Percentiles rank a stretch among this genome's conserved stretches.
phyloP scores from a whole-genome alignment of 2,113 vertebrate genomes.

The Lepisosteus osseus region DNA sequence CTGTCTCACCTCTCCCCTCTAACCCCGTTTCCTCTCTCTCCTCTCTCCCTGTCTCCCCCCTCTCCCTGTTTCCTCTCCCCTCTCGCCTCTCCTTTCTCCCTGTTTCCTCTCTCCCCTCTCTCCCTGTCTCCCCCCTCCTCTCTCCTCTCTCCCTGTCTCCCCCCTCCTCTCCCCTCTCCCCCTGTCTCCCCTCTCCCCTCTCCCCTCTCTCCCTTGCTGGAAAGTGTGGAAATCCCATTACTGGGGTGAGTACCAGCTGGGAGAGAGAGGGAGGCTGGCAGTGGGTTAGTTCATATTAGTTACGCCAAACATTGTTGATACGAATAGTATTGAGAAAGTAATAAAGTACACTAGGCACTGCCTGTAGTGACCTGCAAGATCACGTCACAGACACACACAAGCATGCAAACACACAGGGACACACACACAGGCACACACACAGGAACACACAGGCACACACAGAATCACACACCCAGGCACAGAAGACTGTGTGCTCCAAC shows the following conservation, averaged over 20 bases:
- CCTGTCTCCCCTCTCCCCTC: background rate
- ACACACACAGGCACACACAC: background rate
- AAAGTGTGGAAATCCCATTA: too few species aligned
- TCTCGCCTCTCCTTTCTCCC: background rate
- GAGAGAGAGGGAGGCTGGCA: conserved; percentile 4
- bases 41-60: background rate
- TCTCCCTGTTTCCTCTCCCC: background rate
- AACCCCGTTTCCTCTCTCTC: background rate
- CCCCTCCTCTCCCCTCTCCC: background rate
- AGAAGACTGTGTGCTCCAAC: too few species aligned
- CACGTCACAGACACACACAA: background rate
- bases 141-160: background rate
- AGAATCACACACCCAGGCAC: background rate
- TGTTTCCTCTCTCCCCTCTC: background rate
- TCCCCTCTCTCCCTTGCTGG: background rate
- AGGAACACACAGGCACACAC: background rate
- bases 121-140: background rate
- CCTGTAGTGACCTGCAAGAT: too few species aligned
- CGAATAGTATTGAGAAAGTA: conserved; percentile 6
- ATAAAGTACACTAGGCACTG: background rate
- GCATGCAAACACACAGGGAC: conserved; percentile 6
- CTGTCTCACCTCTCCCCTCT: background rate
- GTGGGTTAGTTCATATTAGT: conserved; percentile 1
- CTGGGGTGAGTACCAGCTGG: conserved; percentile 19
- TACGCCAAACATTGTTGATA: too few species aligned